Evolutionary conservation across 2,113 vertebrate genomes (phyloP).

Genomic region (Prionailurus viverrinus): DNA sequence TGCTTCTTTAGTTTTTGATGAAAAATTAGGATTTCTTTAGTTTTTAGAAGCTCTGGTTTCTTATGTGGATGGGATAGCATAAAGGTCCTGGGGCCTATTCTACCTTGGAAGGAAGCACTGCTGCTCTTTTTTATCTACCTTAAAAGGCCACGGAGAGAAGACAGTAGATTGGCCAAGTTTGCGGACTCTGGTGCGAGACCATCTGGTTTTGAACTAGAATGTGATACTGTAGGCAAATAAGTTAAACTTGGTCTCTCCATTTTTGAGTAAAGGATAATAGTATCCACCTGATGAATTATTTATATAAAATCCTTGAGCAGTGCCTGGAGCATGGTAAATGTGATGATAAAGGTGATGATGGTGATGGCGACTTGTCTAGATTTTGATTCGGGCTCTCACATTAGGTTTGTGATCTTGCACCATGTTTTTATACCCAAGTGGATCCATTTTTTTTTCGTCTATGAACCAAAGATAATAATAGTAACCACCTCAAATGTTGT

Average conservation of each 20-base stretch:
- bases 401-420: neutral
- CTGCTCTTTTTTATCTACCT: neutral
- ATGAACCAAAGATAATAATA: neutral
- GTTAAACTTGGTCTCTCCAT: neutral
- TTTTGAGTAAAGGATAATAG: slow-evolving; percentile 6
- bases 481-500: neutral
- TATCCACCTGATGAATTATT: neutral
- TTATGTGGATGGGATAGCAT: neutral
- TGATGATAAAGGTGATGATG: neutral
- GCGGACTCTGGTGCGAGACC: neutral
- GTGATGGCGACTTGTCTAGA: neutral
- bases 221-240: neutral
- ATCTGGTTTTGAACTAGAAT: neutral
- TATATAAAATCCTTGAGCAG: neutral
- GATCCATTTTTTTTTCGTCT: neutral
- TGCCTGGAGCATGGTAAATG: neutral
- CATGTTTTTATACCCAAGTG: neutral
- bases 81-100: neutral
- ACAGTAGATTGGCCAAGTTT: neutral
- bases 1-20: slow-evolving; percentile 6
- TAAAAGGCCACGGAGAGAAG: neutral
- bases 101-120: neutral
- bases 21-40: neutral
- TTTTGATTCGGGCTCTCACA: neutral
- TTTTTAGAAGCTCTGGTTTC: neutral